phyloP scores from a whole-genome alignment of 2,888 invertebrate genomes.

The Hedya salicella region DNA sequence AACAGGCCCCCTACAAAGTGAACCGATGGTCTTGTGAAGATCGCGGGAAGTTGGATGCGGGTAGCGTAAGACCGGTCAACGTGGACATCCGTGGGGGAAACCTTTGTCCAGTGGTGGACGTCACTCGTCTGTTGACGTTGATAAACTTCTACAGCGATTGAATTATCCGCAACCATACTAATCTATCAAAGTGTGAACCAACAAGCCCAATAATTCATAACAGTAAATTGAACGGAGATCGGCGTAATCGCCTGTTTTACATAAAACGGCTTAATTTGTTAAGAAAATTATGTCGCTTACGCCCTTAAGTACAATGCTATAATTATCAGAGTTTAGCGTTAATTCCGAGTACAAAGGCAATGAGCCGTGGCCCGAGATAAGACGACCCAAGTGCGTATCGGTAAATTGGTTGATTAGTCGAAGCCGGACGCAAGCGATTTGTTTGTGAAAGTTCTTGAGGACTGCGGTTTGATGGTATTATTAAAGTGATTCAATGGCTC shows the following conservation, averaged over 20 bases:
- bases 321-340: conserved; percentile 66
- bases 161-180: neutral
- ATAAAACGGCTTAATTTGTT: neutral
- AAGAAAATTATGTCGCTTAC: neutral
- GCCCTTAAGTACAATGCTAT: conserved; percentile 33
- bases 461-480: neutral
- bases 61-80: too few species aligned
- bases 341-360: conserved; percentile 61
- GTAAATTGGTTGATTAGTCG: conserved; percentile 8
- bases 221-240: conserved; percentile 28
- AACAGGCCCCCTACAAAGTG: too few species aligned
- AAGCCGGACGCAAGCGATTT: conserved; percentile 22
- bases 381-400: conserved; percentile 48
- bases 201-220: conserved; percentile 34
- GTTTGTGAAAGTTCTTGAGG: conserved; percentile 19
- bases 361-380: conserved; percentile 69
- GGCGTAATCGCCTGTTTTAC: conserved; percentile 12
- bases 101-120: too few species aligned
- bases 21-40: too few species aligned
- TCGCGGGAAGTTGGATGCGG: too few species aligned
- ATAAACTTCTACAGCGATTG: neutral
- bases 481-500: too few species aligned
- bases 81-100: too few species aligned
- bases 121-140: too few species aligned
- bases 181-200: conserved; percentile 28